A percentile compares a stretch with the other conserved stretches of the same genome.
Evolutionary conservation across 2,113 vertebrate genomes (phyloP).

Genomic region (Tympanuchus pallidicinctus): DNA sequence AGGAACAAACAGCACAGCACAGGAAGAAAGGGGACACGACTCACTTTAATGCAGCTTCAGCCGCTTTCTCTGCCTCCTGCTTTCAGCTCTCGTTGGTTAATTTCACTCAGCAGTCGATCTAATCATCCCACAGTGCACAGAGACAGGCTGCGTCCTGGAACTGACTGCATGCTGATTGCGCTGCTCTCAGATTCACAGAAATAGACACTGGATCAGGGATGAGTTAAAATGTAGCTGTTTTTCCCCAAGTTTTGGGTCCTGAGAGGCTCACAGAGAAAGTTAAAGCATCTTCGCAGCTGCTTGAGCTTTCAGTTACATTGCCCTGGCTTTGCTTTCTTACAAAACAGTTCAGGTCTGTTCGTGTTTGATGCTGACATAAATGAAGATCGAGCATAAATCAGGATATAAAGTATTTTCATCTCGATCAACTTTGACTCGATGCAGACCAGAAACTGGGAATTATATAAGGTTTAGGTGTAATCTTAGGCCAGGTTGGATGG

Average conservation of each 20-base stretch:
- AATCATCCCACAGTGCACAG: accelerated
- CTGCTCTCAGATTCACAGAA: background rate
- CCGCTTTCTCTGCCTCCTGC: background rate
- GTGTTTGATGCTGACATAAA: background rate
- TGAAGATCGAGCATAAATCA: background rate
- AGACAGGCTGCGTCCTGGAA: background rate
- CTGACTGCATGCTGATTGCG: accelerated
- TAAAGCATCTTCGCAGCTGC: accelerated
- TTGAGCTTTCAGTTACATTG: background rate
- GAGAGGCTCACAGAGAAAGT: background rate
- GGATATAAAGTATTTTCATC: background rate
- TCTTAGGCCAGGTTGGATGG: background rate
- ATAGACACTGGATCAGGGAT: background rate
- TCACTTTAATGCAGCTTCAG: background rate
- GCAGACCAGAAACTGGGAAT: background rate
- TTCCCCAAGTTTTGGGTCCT: background rate
- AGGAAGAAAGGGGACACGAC: background rate
- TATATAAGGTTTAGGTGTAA: background rate
- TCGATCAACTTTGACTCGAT: background rate
- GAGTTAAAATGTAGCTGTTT: accelerated
- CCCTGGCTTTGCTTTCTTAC: background rate
- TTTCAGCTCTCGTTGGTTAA: too few species aligned
- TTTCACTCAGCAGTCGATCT: background rate
- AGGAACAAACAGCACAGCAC: background rate
- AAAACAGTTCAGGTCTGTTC: background rate